These are phyloP conservation scores for Elmis aenea DNA, from an alignment of 2,888 invertebrate species.

Conservation along the genomic window DNA sequence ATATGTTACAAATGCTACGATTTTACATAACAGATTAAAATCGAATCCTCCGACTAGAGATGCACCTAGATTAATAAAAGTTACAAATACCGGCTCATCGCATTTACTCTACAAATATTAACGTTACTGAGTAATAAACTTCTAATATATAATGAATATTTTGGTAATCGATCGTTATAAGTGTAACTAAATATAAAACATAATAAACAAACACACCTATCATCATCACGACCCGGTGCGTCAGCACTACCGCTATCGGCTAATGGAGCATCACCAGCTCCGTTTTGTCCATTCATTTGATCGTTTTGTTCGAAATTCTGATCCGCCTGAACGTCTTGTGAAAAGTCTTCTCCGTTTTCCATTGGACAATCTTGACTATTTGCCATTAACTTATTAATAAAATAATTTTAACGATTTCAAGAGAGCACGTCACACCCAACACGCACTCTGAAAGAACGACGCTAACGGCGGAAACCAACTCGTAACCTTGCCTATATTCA, in stretches of 20 bases:
- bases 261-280: conserved; percentile 63
- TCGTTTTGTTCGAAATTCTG: conserved; percentile 55
- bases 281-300: conserved; percentile 48
- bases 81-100: too few relatives aligned
- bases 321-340: conserved; percentile 67
- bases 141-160: too few relatives aligned
- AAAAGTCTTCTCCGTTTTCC: conserved; percentile 76
- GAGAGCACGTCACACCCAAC: background rate
- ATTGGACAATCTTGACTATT: conserved; percentile 61
- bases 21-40: too few relatives aligned
- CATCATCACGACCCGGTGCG: conserved; percentile 74
- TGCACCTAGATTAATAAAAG: conserved; percentile 12
- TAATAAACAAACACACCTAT: conserved; percentile 60
- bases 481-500: background rate
- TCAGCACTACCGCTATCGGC: conserved; percentile 68
- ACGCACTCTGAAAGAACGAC: background rate
- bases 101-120: too few relatives aligned
- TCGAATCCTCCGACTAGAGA: conserved; percentile 8
- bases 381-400: conserved; percentile 43
- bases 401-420: background rate
- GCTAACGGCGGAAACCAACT: background rate
- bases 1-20: too few relatives aligned
- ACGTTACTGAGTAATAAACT: too few relatives aligned
- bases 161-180: too few relatives aligned
- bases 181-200: too few relatives aligned